A percentile compares a stretch with the other conserved stretches of the same genome.
phyloP scores from a whole-genome alignment of 2,797 vertebrate species.

The Rhinatrema bivittatum region DNA sequence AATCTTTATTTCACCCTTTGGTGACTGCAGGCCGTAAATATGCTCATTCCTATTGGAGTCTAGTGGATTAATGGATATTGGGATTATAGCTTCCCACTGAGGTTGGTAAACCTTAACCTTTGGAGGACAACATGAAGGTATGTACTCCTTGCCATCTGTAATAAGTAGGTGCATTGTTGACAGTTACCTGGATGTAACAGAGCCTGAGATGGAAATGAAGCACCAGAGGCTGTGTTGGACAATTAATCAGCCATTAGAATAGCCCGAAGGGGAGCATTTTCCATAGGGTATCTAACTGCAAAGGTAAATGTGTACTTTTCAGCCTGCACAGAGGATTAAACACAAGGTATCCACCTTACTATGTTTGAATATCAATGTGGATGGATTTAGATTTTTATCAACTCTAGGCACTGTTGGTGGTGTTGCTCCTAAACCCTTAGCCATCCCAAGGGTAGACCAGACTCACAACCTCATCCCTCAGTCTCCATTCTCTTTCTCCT shows the following conservation, averaged over 20 bases:
- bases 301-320: not conserved
- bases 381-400: too few relatives aligned
- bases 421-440: too few relatives aligned
- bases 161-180: conserved; percentile 47
- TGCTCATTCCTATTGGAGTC: conserved; percentile 49
- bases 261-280: too few relatives aligned
- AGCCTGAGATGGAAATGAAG: conserved; percentile 35
- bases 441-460: too few relatives aligned
- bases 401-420: too few relatives aligned
- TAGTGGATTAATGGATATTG: conserved; percentile 69
- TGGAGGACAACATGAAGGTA: conserved; percentile 58
- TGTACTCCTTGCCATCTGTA: conserved; percentile 59
- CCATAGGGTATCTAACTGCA: too few relatives aligned
- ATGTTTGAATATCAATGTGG: too few relatives aligned
- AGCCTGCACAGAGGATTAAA: too few relatives aligned
- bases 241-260: conserved; percentile 29
- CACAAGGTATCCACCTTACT: too few relatives aligned
- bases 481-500: too few relatives aligned
- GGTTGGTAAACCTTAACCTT: conserved; percentile 63
- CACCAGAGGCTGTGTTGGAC: conserved; percentile 12
- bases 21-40: conserved; percentile 67
- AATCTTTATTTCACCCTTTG: conserved; percentile 75
- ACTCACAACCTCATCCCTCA: too few relatives aligned
- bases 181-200: conserved; percentile 48
- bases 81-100: conserved; percentile 58